Conservation (phyloP, 2,113 vertebrate species). For the Cyanistes caeruleus region DNA sequence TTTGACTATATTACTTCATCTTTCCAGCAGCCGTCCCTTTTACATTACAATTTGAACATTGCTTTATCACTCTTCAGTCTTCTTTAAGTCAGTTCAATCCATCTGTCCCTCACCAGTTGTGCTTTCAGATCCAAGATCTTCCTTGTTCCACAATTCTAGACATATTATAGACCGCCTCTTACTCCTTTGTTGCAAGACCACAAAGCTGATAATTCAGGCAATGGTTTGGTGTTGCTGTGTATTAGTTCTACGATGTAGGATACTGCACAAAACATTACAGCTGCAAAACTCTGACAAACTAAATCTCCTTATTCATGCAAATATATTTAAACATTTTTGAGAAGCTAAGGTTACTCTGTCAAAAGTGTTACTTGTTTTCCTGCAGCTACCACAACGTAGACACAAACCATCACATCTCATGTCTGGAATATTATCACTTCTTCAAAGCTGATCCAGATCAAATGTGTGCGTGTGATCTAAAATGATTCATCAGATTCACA, state of each 20-base stretch:
- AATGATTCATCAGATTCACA: conserved; percentile 16
- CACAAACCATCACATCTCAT: neutral
- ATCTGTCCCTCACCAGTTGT: neutral
- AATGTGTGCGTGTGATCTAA: neutral
- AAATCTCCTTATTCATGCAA: neutral
- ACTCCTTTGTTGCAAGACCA: neutral
- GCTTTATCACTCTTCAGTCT: neutral
- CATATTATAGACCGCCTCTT: neutral
- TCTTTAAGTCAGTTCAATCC: neutral
- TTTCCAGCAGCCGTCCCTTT: neutral
- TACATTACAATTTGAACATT: neutral
- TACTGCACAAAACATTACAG: neutral
- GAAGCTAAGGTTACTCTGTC: neutral
- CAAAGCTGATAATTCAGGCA: neutral
- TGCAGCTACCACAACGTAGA: neutral
- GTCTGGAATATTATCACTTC: neutral
- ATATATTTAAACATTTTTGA: neutral
- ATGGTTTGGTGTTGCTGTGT: neutral
- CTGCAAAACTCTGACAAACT: neutral
- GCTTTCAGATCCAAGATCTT: neutral
- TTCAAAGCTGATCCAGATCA: neutral
- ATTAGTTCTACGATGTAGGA: accelerated
- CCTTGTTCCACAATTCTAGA: neutral
- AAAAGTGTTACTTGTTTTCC: neutral
- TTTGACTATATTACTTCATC: neutral